Base-by-base conservation (phyloP, 2,113 vertebrate genomes). In the Capreolus pygargus region DNA sequence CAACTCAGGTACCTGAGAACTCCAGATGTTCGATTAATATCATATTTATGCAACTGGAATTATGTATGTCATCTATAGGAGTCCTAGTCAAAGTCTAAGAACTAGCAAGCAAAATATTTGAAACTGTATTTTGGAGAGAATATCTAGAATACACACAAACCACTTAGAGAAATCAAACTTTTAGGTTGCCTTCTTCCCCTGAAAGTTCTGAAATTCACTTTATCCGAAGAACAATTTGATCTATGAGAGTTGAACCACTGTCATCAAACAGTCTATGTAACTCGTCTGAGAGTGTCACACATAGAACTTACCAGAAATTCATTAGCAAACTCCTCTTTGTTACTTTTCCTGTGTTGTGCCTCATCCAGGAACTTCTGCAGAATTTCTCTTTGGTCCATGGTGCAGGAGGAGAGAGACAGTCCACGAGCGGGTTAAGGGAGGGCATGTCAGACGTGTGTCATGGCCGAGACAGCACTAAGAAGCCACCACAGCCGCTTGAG, bases 301-400 rank as follows among this genome's bases (percentile, higher is more conserved):
- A 5, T 54, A 0, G 0, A 67, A 98, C 99, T 99, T 95, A 99
- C 99, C 99, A 98, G 94, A 98, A 99, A 99, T 94, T 99, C 99
- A 2, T 58, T 98, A 14, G 89, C 87, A 50, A 99, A 98, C 67
- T 98, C 98, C 1, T 98, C 98, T 21, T 7, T 93, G 96, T 78
- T 98, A 19, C 89, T 93, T 91, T 98, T 99, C 98, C 98, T 99
- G 95, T 43, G 95, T 43, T 92, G 98, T 58, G 87, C 97, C 84
- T 97, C 98, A 12, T 98, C 91, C 97, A 99, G 98, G 96, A 99
- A 98, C 50, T 96, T 98, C 15, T 95, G 98, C 94, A 99, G 98
- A 91, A 99, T 98, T 58, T 97, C 97, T 97, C 97, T 98, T 21
- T 99, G 99, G 97, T 99, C 99, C 99, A 99, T 99, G 96, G 19